These are phyloP conservation scores for Lithophane ornitopus DNA, from an alignment of 2,888 invertebrate species.

Conservation along the genomic window DNA sequence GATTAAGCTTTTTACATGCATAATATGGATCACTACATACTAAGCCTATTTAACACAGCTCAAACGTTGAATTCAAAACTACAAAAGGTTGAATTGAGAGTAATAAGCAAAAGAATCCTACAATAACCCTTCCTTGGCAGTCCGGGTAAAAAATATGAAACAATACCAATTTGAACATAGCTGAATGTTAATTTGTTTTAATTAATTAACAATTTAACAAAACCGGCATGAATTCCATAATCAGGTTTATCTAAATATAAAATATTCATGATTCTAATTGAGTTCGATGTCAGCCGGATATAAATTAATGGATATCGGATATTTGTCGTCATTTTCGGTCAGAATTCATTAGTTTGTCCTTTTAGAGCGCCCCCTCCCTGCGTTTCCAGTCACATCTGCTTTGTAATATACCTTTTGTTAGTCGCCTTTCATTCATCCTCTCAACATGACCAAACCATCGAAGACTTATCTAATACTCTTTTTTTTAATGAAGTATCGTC, in stretches of 20 bases:
- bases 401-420: too few relatives aligned
- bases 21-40: neutral
- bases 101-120: too few relatives aligned
- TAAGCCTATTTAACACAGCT: neutral
- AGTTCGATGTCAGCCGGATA: slow-evolving; percentile 12
- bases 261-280: slow-evolving; percentile 9
- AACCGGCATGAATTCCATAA: neutral
- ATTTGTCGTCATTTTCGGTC: neutral
- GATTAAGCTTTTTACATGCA: neutral
- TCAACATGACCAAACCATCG: too few relatives aligned
- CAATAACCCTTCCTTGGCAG: too few relatives aligned
- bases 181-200: neutral
- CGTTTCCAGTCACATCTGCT: too few relatives aligned
- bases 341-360: slow-evolving; percentile 2
- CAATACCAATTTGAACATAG: neutral
- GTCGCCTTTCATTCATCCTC: too few relatives aligned
- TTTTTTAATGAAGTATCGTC: neutral
- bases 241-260: neutral
- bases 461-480: too few relatives aligned
- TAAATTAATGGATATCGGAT: slow-evolving; percentile 15
- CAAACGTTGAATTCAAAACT: too few relatives aligned
- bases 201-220: neutral
- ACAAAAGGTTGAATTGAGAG: too few relatives aligned
- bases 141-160: neutral
- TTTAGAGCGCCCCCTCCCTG: too few relatives aligned